Evolutionary conservation across 2,888 invertebrate species (phyloP), one percentile per base, ranked within the genome.

Genomic region (Ichneumoninae sp.): DNA sequence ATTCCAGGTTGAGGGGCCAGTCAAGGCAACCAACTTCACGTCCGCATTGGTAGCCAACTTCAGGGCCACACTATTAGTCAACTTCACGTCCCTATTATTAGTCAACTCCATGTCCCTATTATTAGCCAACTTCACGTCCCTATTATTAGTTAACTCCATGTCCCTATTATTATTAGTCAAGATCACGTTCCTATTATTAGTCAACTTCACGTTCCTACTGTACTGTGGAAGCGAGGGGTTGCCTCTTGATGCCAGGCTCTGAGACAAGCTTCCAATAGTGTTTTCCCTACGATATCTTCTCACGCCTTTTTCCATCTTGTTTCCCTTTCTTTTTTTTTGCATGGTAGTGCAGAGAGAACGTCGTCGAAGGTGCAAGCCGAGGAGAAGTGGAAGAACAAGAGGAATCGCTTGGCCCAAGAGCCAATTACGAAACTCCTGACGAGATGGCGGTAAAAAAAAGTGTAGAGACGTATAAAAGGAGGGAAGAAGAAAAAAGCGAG

Each of bases 391-490:
- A 85, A 72, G 82, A 83, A 76, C 76, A 76, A 71, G 82, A 68
- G 65, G 40, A 54, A 68, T 36, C 47, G 84, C 77, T 80, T 79
- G 80, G 75, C 13, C 90, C 86, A 89, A 89, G 88, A 89, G 89
- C 90, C 90, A 90, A 90, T 90, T 90, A 90, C 90, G 88, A 81
- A 85, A 85, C 79, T 85, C 84, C 82, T 80, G 84, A 85, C 82
- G 82, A 85, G 82, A 85, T 85, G 84, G 72, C 44, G 77, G 76
- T 75, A 66, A 82, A 70, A 78, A 54, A 57, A 44, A 60, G 13
- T 10, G 57, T 33, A 22, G 70, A 65, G 33, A 60, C 78, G 50
- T 71, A 78, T 78, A 78, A 70, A 78, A 85, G 71, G 33, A 69
- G 36, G 30, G 60, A 62, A 62, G 16, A 62, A 62, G 22, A 69